Base-by-base conservation (phyloP, 2,797 vertebrate species). In the Kryptolebias ocellatus region DNA sequence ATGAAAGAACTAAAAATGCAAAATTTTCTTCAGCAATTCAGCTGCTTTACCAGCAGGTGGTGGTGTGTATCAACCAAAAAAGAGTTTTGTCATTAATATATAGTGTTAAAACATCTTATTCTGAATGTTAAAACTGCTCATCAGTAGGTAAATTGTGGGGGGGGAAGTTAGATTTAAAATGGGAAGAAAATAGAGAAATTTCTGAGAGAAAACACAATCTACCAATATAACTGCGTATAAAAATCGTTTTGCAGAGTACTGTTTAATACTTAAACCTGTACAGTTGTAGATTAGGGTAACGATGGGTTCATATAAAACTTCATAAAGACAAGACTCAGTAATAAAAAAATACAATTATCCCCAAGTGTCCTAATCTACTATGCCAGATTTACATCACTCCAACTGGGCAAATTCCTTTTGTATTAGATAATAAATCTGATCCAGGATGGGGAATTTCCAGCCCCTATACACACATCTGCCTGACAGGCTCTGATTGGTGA, bases 401-500 rank as follows among this genome's bases (percentile, higher is more conserved):
- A 2, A 77, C 68, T 56, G 37, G 70, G 37, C 18, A 79, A 79
- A 92, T 91, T 87, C 87, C 83, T 89, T 62, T 57, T 59, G 78
- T 61, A 39, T 14, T 87, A 80, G 66, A 67, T 87, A 80, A 90
- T 53, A 39, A 58, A 55, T 83, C 24, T 66, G 61, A 54, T 70
- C 65, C 53, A 18, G 17, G 34, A 46, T 49, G 86, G 90, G 66
- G 89, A 77, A 80, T 88, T 92, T 92, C 90, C 91, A 87, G 76
- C 7, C 4, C 5, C 11, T 10, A 39, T 12, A 34, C 51, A 60
- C 62, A 49, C 76, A 58, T 60, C 83, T 80, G 67, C 47, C 61
- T 34, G 51, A 72, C 73, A 37, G 64, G 34, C 72, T 72, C 55
- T 64, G 83, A 88, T 75, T 70, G 72, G 81, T 69, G 64, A 12